Conservation (phyloP, 2,888 invertebrate species). For the Mesopsocus fuscifrons region DNA sequence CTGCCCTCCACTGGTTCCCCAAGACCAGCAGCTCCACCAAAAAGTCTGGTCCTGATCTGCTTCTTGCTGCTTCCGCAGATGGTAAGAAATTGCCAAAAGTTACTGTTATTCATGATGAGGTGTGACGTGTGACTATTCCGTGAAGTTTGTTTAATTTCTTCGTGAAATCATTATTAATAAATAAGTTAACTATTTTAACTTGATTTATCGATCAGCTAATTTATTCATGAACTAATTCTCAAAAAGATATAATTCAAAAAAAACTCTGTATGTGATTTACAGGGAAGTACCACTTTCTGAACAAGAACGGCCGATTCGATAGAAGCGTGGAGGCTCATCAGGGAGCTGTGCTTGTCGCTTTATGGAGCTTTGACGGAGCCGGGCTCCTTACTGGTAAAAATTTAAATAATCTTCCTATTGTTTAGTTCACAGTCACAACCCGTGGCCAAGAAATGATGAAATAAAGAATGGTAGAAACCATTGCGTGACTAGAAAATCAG, state of each 20-base stretch:
- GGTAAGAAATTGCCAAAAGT: constrained; percentile 35
- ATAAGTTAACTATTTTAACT: background rate
- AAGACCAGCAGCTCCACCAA: constrained; percentile 25
- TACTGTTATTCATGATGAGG: no score
- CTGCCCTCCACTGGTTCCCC: constrained; percentile 79
- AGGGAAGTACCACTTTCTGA: constrained; percentile 73
- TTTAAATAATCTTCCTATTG: constrained; percentile 9
- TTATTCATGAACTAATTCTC: no score
- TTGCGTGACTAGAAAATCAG: no score
- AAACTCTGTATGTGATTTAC: no score
- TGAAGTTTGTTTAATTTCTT: no score
- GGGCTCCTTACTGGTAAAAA: constrained; percentile 68
- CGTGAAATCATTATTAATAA: constrained; percentile 10
- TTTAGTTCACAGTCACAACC: no score
- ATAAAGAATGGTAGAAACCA: no score
- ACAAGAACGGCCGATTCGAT: constrained; percentile 78
- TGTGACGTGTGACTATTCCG: no score
- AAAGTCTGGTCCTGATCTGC: constrained; percentile 46
- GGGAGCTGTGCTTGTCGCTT: constrained; percentile 70
- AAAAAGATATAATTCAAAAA: no score
- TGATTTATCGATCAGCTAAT: no score
- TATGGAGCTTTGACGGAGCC: constrained; percentile 91
- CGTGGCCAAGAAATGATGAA: no score
- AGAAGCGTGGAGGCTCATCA: constrained; percentile 83
- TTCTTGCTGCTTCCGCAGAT: constrained; percentile 72